Percentiles rank a stretch among this genome's conserved stretches.
phyloP scores from a whole-genome alignment of 2,113 vertebrate genomes.

The Lepus europaeus region DNA sequence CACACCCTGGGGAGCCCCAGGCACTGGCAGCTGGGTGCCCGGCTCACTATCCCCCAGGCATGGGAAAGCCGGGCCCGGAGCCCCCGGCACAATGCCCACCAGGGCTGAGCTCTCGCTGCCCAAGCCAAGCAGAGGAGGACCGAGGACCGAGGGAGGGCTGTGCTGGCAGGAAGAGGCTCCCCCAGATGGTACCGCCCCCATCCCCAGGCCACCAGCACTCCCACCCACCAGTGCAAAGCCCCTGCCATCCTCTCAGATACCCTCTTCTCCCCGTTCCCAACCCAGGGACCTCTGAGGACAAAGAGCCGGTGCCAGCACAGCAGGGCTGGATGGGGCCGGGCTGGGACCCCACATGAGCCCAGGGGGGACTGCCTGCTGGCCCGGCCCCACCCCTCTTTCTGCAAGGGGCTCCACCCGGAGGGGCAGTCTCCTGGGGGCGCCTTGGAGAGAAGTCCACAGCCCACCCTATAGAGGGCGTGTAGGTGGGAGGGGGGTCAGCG shows the following conservation, averaged over 20 bases:
- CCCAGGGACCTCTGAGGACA: constrained; percentile 73
- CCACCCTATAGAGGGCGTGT: neutral
- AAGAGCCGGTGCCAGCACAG: constrained; percentile 66
- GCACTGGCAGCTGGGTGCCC: neutral
- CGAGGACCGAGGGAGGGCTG: neutral
- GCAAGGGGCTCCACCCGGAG: constrained; percentile 30
- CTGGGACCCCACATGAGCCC: neutral
- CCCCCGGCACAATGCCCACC: neutral
- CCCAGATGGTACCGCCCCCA: constrained; percentile 11
- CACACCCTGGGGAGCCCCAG: neutral
- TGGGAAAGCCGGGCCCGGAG: neutral
- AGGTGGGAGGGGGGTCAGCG: neutral
- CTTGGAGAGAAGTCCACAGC: neutral
- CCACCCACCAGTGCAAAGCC: constrained; percentile 12
- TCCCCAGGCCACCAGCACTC: neutral
- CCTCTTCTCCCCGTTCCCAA: neutral
- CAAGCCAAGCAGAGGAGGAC: neutral
- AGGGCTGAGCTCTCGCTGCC: constrained; percentile 42
- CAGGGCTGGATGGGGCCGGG: neutral
- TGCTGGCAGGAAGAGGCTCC: constrained; percentile 49
- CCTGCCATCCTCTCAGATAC: neutral
- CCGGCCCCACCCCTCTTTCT: constrained; percentile 52
- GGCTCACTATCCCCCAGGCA: neutral
- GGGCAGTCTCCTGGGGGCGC: neutral
- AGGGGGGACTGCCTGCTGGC: neutral